Base-by-base conservation (phyloP, 2,113 vertebrate species). In the Atlantisia rogersi region DNA sequence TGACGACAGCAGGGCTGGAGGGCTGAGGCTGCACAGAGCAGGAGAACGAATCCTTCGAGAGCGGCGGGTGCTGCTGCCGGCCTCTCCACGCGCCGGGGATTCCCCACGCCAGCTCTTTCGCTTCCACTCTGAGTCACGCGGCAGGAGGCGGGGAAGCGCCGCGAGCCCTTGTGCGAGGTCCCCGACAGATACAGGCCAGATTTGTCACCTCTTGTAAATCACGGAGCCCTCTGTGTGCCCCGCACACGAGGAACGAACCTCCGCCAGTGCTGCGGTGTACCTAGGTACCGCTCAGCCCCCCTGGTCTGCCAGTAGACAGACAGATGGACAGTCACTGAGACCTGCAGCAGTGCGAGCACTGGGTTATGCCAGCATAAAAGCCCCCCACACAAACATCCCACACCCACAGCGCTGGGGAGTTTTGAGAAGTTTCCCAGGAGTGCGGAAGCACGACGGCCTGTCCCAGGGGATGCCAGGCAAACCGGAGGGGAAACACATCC, bases 101-200 rank as follows among this genome's bases (percentile, higher is more conserved):
- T 95, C 63, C 94, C 92, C 13, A 1, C 0, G 2, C 39, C 1
- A 0, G 56, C 20, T 85, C 76, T 88, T 88, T 93, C n/a, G 0
- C 55, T 96, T 93, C 94, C 94, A 94, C 68, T 74, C 80, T 88
- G 80, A 90, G 94, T 94, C 92, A 93, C 6, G 3, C 22, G 10
- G 0, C 1, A 1, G 90, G 67, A 89, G 83, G 55, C 1, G 19
- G 46, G n/a, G 82, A 86, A 62, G 84, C 7, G 52, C 74, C 64
- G 1, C 9, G 1, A 78, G 75, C 50, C 65, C 76, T 80, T 24
- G 71, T 29, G 93, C 83, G 53, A 91, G 52, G 87, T 82, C 94
- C 80, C 73, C 5, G 8, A 15, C 9, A 0, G 73, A 60, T 20
- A 65, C 2, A 0, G 82, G 46, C 0, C 2, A 93, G 88, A 83